phyloP scores from a whole-genome alignment of 2,888 invertebrate species.

The Lissocephala sabroskyi region DNA sequence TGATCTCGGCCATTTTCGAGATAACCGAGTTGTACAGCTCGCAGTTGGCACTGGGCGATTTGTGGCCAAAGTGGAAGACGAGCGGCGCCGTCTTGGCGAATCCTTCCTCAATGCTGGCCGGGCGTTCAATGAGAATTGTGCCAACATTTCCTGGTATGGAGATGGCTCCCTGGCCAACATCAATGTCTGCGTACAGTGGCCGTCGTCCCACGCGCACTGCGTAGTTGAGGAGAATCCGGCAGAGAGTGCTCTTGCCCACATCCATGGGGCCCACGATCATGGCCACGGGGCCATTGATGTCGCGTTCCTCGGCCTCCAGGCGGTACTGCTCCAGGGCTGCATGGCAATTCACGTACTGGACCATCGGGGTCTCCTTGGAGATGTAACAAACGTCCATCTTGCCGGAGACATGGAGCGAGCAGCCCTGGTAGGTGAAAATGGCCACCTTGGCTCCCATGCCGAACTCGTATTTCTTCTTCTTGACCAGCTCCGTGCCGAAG shows the following conservation, averaged over 20 bases:
- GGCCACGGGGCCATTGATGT: slow-evolving; percentile 83
- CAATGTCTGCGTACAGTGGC: slow-evolving; percentile 95
- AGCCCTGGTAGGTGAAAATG: slow-evolving; percentile 97
- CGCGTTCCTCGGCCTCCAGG: slow-evolving; percentile 83
- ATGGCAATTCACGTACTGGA: slow-evolving; percentile 95
- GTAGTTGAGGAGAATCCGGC: slow-evolving; percentile 92
- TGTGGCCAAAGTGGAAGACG: slow-evolving; percentile 95
- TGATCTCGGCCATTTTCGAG: slow-evolving; percentile 87
- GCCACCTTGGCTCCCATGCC: slow-evolving; percentile 93
- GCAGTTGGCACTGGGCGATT: slow-evolving; percentile 81
- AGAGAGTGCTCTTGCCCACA: slow-evolving; percentile 96
- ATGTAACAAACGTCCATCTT: slow-evolving; percentile 94
- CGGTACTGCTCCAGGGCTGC: slow-evolving; percentile 94
- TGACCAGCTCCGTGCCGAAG: slow-evolving; percentile 96
- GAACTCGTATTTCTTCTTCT: slow-evolving; percentile 93
- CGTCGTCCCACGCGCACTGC: slow-evolving; percentile 90
- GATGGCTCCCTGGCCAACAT: slow-evolving; percentile 95
- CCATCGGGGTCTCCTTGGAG: slow-evolving; percentile 97
- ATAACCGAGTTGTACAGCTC: slow-evolving; percentile 89
- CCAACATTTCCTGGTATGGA: slow-evolving; percentile 94
- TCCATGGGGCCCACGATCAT: slow-evolving; percentile 96
- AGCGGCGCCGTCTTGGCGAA: slow-evolving; percentile 94
- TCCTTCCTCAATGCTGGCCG: slow-evolving; percentile 95
- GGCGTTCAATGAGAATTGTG: slow-evolving; percentile 91
- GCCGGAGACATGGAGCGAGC: slow-evolving; percentile 87